Evolutionary conservation across 1,140 invertebrate genomes (phyloP), one percentile per base, ranked within the genome.

Genomic region (Aporrectodea caliginosa): DNA sequence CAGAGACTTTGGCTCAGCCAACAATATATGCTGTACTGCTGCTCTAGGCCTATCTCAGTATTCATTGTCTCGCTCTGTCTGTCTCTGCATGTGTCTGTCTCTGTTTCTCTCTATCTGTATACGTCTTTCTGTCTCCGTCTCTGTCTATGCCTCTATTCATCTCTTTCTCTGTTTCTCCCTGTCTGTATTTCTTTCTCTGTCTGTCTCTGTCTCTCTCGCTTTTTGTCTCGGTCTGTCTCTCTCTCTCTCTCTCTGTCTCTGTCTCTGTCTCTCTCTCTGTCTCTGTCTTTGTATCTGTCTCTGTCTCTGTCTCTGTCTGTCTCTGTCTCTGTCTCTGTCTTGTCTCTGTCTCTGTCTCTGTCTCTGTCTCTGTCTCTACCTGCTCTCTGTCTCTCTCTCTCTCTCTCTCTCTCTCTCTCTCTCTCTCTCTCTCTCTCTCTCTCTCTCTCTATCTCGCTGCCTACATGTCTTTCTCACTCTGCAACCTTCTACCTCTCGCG

Each of bases 401-500:
- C n/a, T n/a, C n/a, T n/a, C 72, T 73, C n/a, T 73, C 72, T 73
- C 31, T 73, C 14, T 30, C 1, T 34, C 29, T 30, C 29, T 73
- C 72, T 73, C n/a, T 73, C 72, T 73, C n/a, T 73, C 72, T 73
- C n/a, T 73, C 72, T 73, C n/a, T 73, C 72, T 73, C n/a, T 73
- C 72, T 73, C n/a, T 73, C 72, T 73, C n/a, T 73, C 72, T 73
- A 22, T 73, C 69, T 70, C 69, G 27, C n/a, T n/a, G n/a, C n/a
- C n/a, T n/a, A n/a, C n/a, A n/a, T n/a, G n/a, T n/a, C n/a, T n/a
- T n/a, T n/a, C 69, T 70, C 69, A 29, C 69, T 70, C 69, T 70
- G 30, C 31, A 22, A 27, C 72, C 31, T 16, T 73, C 72, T 73
- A 22, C 31, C n/a, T 73, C n/a, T 73, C 72, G n/a, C n/a, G n/a